Evolutionary conservation across 1,140 invertebrate species (phyloP).

Genomic region (Cardiocondyla obscurior): DNA sequence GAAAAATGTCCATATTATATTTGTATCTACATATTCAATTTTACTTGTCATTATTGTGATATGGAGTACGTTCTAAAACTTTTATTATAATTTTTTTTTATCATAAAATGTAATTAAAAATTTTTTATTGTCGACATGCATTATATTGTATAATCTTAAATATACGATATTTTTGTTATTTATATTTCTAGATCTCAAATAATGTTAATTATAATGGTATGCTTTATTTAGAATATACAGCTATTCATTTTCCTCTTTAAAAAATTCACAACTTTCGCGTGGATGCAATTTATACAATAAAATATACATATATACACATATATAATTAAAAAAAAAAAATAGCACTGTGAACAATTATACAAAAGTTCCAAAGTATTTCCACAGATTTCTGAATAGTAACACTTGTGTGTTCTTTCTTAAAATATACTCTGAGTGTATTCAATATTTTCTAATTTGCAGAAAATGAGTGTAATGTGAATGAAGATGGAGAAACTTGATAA

Average conservation of each 20-base stretch:
- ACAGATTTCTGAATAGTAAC: background rate
- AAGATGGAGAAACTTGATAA: background rate
- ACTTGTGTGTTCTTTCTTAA: slow-evolving; percentile 12
- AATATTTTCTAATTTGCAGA: slow-evolving; percentile 32
- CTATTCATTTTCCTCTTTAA: slow-evolving; percentile 13
- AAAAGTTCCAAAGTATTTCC: background rate
- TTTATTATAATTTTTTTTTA: too few relatives aligned
- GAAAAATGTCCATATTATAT: slow-evolving; percentile 2
- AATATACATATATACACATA: slow-evolving; percentile 1
- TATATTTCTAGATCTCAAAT: background rate
- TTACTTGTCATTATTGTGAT: background rate
- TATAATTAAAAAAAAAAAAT: slow-evolving; percentile 1
- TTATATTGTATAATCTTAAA: background rate
- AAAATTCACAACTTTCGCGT: slow-evolving; percentile 4
- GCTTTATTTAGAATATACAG: background rate
- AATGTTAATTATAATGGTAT: too few relatives aligned
- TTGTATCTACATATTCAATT: background rate
- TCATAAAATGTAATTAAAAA: too few relatives aligned
- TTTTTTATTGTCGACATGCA: background rate
- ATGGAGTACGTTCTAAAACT: background rate
- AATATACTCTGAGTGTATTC: background rate
- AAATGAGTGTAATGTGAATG: slow-evolving; percentile 3
- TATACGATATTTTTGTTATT: background rate
- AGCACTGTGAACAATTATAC: slow-evolving; percentile 6
- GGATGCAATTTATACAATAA: slow-evolving; percentile 1